These are phyloP conservation scores for Eugnorisma glareosa DNA, from an alignment of 2,888 invertebrate species.

Conservation along the genomic window DNA sequence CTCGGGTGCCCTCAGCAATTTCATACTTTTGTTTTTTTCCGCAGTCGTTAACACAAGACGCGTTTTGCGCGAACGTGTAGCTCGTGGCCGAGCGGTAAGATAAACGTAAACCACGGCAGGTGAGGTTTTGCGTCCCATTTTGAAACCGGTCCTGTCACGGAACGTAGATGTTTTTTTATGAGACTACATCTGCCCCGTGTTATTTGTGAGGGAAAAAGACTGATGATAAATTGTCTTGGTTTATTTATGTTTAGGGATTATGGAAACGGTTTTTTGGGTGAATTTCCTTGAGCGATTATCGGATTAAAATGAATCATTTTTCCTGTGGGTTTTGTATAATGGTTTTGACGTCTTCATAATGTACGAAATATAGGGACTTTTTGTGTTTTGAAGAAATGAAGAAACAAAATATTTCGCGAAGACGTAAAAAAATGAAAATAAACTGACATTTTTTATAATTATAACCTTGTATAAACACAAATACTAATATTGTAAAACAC, in stretches of 20 bases:
- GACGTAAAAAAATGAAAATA: background rate
- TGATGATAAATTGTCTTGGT: slow-evolving; percentile 53
- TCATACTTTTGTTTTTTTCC: background rate
- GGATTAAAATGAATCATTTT: slow-evolving; percentile 4
- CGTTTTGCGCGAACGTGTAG: background rate
- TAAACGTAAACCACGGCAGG: slow-evolving; percentile 30
- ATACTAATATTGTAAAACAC: background rate
- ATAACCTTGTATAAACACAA: no score
- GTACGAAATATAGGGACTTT: background rate
- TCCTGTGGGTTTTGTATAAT: background rate
- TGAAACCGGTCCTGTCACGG: slow-evolving; percentile 18
- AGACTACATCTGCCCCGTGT: slow-evolving; percentile 8
- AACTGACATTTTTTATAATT: no score
- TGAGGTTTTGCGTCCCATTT: slow-evolving; percentile 23
- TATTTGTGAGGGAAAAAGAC: slow-evolving; percentile 26
- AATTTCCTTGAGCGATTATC: slow-evolving; percentile 26
- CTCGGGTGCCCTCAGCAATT: background rate
- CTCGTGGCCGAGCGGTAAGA: background rate
- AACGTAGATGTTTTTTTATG: slow-evolving; percentile 34
- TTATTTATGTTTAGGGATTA: slow-evolving; percentile 29
- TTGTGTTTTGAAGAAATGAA: background rate
- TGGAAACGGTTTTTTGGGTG: slow-evolving; percentile 25
- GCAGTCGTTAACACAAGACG: background rate
- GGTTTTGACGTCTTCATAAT: background rate
- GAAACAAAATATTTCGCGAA: background rate